Conservation (phyloP, 2,888 invertebrate species). For the Podabrus alpinus region DNA sequence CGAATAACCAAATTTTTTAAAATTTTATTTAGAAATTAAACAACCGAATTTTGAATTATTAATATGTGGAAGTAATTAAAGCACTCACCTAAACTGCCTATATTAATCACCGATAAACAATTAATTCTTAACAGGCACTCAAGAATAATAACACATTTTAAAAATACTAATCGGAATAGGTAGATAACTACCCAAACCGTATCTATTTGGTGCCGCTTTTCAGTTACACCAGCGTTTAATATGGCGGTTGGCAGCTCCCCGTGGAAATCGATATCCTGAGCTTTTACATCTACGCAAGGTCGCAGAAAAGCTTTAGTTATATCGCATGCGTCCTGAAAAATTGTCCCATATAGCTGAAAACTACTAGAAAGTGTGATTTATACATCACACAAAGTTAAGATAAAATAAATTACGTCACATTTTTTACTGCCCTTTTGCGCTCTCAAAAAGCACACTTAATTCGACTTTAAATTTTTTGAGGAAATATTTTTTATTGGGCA, state of each 20-base stretch:
- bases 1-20: neutral
- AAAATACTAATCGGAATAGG: conserved; percentile 25
- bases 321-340: conserved; percentile 34
- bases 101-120: conserved; percentile 10
- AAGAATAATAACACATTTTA: conserved; percentile 39
- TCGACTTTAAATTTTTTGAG: neutral
- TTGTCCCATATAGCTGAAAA: conserved; percentile 18
- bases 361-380: conserved; percentile 12
- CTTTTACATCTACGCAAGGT: conserved; percentile 45
- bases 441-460: neutral
- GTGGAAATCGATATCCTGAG: conserved; percentile 49
- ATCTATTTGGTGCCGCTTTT: conserved; percentile 30
- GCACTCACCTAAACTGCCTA: conserved; percentile 18
- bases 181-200: conserved; percentile 31
- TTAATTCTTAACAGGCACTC: conserved; percentile 31
- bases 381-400: neutral
- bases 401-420: neutral
- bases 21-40: neutral
- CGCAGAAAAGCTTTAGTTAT: conserved; percentile 31
- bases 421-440: conserved; percentile 12
- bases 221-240: conserved; percentile 35
- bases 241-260: conserved; percentile 53
- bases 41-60: neutral
- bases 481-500: too few relatives aligned
- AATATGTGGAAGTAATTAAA: neutral